phyloP scores from a whole-genome alignment of 1,140 invertebrate genomes.

The Sitobion miscanthi region DNA sequence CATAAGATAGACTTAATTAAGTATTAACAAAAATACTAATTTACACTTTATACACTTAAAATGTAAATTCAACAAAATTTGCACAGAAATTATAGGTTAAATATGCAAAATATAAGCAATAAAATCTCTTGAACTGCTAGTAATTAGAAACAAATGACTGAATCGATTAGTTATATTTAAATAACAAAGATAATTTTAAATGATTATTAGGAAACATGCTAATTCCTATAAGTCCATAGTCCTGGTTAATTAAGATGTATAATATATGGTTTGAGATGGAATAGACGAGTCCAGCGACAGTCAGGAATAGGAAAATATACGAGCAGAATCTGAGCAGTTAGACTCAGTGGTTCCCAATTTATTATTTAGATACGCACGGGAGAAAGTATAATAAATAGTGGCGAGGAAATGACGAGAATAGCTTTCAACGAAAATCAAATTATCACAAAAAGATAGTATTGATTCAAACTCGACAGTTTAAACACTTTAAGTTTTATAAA shows the following conservation, averaged over 20 bases:
- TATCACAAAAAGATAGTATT: neutral
- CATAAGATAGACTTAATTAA: no score
- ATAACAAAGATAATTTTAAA: neutral
- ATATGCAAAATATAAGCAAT: neutral
- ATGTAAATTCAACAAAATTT: neutral
- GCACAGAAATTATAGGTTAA: neutral
- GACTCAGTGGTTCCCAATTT: no score
- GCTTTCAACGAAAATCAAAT: neutral
- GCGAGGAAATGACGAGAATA: neutral
- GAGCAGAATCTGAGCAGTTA: no score
- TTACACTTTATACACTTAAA: neutral
- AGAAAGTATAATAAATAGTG: no score
- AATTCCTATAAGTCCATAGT: neutral
- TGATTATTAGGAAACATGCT: neutral
- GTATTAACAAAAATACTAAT: neutral
- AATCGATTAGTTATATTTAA: neutral
- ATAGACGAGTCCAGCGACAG: no score
- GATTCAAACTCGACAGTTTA: neutral
- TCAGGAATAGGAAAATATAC: no score
- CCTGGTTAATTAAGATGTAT: no score
- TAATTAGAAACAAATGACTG: neutral
- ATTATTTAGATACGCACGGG: no score
- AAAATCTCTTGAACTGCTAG: neutral
- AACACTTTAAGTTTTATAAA: neutral
- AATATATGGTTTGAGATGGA: no score